Evolutionary conservation across 2,888 invertebrate species (phyloP).

Genomic region (Chloromyia formosa): DNA sequence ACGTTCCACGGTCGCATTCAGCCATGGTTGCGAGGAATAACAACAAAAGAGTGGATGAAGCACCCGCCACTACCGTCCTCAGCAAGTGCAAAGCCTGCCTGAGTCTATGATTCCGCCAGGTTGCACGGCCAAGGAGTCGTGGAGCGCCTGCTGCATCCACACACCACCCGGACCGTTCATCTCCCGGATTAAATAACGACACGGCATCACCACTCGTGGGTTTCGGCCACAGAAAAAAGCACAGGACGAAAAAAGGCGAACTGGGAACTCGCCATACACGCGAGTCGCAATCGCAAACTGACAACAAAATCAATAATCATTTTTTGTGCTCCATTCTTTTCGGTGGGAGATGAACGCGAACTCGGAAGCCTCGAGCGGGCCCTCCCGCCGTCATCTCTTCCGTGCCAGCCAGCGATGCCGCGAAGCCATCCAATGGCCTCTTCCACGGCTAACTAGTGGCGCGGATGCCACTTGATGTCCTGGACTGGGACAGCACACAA

Average conservation of each 20-base stretch:
- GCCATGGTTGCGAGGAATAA: constrained; percentile 1
- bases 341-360: constrained; percentile 36
- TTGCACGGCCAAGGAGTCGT: background rate
- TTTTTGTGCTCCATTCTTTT: constrained; percentile 50
- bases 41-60: constrained; percentile 18
- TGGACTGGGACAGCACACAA: constrained; percentile 22
- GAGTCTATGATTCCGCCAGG: constrained; percentile 32
- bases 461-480: background rate
- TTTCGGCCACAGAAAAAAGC: constrained; percentile 15
- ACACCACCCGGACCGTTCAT: constrained; percentile 2
- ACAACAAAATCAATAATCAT: constrained; percentile 52
- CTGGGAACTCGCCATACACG: constrained; percentile 40
- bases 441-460: constrained; percentile 14
- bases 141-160: background rate
- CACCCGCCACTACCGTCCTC: constrained; percentile 6
- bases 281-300: constrained; percentile 52
- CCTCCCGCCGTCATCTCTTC: background rate
- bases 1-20: background rate
- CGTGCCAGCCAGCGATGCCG: constrained; percentile 6
- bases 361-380: background rate
- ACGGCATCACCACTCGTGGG: constrained; percentile 27
- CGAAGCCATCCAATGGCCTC: constrained; percentile 3
- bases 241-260: background rate
- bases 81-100: constrained; percentile 6
- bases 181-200: constrained; percentile 42